These are phyloP conservation scores for Pangasius macronema DNA, from an alignment of 2,797 vertebrate species.

Conservation along the genomic window DNA sequence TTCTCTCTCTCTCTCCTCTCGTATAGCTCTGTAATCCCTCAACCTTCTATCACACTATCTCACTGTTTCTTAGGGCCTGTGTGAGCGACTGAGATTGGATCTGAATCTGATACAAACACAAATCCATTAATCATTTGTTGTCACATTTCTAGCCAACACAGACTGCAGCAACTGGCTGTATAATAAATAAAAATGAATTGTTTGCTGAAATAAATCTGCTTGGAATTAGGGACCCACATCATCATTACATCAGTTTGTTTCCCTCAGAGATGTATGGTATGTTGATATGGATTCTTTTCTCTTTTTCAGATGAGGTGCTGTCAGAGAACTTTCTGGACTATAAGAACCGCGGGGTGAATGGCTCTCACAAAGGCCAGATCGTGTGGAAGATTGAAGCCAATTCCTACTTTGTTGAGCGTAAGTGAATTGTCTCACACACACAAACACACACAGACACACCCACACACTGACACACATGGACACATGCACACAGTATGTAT, in stretches of 20 bases:
- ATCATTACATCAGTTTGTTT: neutral
- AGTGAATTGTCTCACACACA: conserved; percentile 61
- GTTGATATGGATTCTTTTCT: neutral
- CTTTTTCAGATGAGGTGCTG: conserved; percentile 80
- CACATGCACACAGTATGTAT: neutral
- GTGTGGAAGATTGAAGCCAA: conserved; percentile 89
- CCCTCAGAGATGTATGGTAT: neutral
- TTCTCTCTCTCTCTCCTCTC: neutral
- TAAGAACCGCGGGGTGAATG: conserved; percentile 88
- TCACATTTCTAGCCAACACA: neutral
- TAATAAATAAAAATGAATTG: neutral
- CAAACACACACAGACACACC: neutral
- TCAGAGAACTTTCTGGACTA: conserved; percentile 90
- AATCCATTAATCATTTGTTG: conserved; percentile 13
- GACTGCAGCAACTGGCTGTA: neutral
- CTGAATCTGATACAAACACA: neutral
- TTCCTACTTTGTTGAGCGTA: conserved; percentile 87
- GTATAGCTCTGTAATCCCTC: neutral
- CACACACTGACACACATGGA: neutral
- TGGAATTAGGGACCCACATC: neutral
- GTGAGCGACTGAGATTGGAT: neutral
- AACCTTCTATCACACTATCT: neutral
- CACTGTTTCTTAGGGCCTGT: neutral
- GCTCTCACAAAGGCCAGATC: conserved; percentile 87
- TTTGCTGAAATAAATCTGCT: neutral